phyloP scores from a whole-genome alignment of 2,888 invertebrate genomes.

The Siphlonurus alternatus region DNA sequence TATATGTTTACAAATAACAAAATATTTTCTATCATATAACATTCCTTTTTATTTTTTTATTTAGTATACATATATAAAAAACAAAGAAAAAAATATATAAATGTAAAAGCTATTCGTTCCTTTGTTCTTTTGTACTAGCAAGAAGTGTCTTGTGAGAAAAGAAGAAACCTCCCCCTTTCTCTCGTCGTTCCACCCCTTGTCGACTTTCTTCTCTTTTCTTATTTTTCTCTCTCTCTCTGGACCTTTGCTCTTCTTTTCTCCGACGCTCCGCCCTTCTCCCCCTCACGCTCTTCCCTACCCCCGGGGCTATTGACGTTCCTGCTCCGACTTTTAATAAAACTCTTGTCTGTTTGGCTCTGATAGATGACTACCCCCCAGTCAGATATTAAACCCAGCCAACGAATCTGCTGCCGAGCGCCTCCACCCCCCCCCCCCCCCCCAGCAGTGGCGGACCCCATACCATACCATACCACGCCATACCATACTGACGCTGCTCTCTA shows the following conservation, averaged over 20 bases:
- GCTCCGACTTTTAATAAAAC: constrained; percentile 36
- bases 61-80: no score
- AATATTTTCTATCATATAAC: no score
- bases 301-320: constrained; percentile 26
- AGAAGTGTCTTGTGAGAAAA: not conserved
- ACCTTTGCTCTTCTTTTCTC: not conserved
- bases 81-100: no score
- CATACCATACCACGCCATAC: not conserved
- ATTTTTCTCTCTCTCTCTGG: not conserved
- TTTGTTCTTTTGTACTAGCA: not conserved
- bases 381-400: constrained; percentile 29
- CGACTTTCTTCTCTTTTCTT: not conserved
- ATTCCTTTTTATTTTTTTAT: no score
- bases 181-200: not conserved
- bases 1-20: no score
- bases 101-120: no score
- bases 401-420: not conserved
- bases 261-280: not conserved
- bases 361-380: constrained; percentile 35
- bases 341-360: constrained; percentile 37
- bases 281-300: constrained; percentile 14
- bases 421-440: not conserved
- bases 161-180: not conserved
- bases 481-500: not conserved
- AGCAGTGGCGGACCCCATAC: not conserved